Conservation (phyloP, 2,797 vertebrate genomes). For the Spheniscus humboldti region DNA sequence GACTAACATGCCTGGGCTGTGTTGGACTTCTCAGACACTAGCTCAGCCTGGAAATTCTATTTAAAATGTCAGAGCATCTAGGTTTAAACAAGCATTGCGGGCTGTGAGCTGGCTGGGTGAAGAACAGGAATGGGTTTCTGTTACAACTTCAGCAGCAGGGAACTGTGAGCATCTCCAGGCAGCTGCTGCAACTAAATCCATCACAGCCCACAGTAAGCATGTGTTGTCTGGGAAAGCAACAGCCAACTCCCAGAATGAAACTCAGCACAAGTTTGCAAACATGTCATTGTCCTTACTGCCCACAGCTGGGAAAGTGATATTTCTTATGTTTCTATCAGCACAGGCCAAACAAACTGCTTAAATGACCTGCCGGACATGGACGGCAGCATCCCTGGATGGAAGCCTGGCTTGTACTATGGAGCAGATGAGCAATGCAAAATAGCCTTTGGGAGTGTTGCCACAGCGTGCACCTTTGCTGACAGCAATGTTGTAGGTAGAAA, state of each 20-base stretch:
- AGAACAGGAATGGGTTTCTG: neutral
- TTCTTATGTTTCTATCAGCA: slow-evolving; percentile 68
- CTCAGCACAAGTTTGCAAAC: slow-evolving; percentile 39
- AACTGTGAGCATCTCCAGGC: slow-evolving; percentile 54
- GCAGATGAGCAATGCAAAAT: slow-evolving; percentile 92
- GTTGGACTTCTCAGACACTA: neutral
- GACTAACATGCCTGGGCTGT: neutral
- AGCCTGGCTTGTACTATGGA: slow-evolving; percentile 91
- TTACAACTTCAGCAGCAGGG: slow-evolving; percentile 8
- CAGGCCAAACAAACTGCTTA: slow-evolving; percentile 83
- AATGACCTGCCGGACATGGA: slow-evolving; percentile 84
- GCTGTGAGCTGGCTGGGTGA: slow-evolving; percentile 27
- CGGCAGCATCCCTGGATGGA: slow-evolving; percentile 78
- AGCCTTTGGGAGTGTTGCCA: slow-evolving; percentile 86
- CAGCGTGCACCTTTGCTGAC: slow-evolving; percentile 86
- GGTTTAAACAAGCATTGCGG: neutral
- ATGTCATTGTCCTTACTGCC: slow-evolving; percentile 38
- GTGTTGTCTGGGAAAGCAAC: slow-evolving; percentile 51
- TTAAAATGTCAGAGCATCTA: slow-evolving; percentile 9
- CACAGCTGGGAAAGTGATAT: slow-evolving; percentile 49
- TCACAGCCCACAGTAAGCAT: slow-evolving; percentile 43
- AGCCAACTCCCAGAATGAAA: slow-evolving; percentile 41
- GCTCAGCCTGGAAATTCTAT: slow-evolving; percentile 17
- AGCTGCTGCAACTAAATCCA: slow-evolving; percentile 55
- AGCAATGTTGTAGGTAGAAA: slow-evolving; percentile 78